Evolutionary conservation across 2,113 vertebrate species (phyloP), one percentile per base, ranked within the genome.

Genomic region (Oncorhynchus keta): DNA sequence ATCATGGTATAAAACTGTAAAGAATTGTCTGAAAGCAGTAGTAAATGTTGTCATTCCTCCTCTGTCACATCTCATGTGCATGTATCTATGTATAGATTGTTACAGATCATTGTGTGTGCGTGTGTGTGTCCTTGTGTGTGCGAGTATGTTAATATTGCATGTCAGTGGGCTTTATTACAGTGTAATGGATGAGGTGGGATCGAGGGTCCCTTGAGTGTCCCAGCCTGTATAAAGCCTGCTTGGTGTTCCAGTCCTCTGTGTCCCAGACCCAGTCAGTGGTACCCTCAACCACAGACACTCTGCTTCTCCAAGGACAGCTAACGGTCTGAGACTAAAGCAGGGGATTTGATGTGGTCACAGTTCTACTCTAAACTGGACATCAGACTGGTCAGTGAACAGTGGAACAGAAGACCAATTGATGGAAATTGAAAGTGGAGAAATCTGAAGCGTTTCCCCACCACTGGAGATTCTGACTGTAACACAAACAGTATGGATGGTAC

Each of bases 161-260:
- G 90, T 90, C 89, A 89, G 5, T 72, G 80, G 80, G 79, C 75
- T 76, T 72, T 65, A n/a, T 79, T 76, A 72, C 73, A 79, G 79
- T 86, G 80, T 91, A 90, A 90, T 91, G 89, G 90, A 93, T 89
- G 91, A 89, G 92, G 78, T 74, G 32, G 73, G 75, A 55, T 75
- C 59, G 70, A 69, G 70, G 16, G 88, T 90, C 89, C 90, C 90
- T 74, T 89, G 90, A 89, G 84, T 67, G 72, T 51, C 9, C 68
- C 73, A 2, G 28, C 55, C 78, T 88, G 81, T 92, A 93, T 92
- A 92, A 93, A 91, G 81, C 80, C 39, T 45, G 39, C 39, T 45
- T 45, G 39, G 39, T 45, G 39, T 45, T 26, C 32, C 75, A 51
- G 39, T 45, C 39, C 39, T 45, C 39, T 45, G n/a, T 22, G n/a